Base-by-base conservation (phyloP, 2,797 vertebrate genomes). In the Lycodopsis pacificus region DNA sequence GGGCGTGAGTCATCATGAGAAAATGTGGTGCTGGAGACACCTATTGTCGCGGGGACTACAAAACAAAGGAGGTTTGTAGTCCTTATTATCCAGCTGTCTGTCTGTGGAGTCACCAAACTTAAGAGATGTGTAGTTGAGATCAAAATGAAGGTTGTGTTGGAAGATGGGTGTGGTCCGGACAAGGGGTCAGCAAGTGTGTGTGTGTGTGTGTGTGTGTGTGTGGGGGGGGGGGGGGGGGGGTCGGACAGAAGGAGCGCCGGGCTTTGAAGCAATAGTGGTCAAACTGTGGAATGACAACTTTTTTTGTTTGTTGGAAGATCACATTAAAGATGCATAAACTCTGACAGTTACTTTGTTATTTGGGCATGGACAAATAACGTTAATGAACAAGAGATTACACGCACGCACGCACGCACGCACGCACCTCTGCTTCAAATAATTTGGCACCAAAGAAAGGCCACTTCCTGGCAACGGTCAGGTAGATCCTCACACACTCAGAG, bases 401-500 rank as follows among this genome's bases (percentile, higher is more conserved):
- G 70, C 14, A 67, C 17, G 48, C 9, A 80, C 49, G 63, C 34
- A 12, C 62, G 68, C 34, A 15, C 53, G 73, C 48, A 76, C 36
- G 9, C 56, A 80, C 98, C 95, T 97, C 96, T 49, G 97, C 96
- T 86, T 96, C 94, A 90, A 99, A 99, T 57, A 99, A 66, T 82
- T 97, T 98, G 61, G 98, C 97, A 30, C 98, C 98, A 78, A 98
- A 99, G 91, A 98, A 97, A 0, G 96, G 93, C 98, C 98, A 99
- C 88, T 99, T 99, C 88, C 97, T 96, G 82, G 96, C 97, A 22
- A 99, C 97, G 0, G 96, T 97, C 90, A 99, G 94, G 76, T 98
- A 99, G 88, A 99, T 99, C 80, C 98, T 95, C 73, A 97, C 91
- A 12, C 98, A 99, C 61, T 99, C 98, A 0, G 96, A 86, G 32